phyloP scores from a whole-genome alignment of 2,888 invertebrate species.

The Axea sp. region DNA sequence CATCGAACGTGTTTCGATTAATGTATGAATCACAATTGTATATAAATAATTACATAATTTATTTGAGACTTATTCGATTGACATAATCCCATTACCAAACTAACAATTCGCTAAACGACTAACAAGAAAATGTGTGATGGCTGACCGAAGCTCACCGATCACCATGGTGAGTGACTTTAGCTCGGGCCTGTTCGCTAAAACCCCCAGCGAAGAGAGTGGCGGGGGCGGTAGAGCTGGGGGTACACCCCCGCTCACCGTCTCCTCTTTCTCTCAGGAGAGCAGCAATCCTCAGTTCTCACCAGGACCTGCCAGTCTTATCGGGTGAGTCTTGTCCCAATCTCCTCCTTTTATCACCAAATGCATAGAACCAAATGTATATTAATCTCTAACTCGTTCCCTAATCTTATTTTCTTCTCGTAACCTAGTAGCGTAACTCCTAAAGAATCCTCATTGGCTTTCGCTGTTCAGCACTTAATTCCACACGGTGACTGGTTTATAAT shows the following conservation, averaged over 20 bases:
- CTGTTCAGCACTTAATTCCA: slow-evolving; percentile 28
- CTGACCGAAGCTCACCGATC: slow-evolving; percentile 88
- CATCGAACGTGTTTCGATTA: slow-evolving; percentile 22
- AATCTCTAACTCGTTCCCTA: neutral
- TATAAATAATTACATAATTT: no score
- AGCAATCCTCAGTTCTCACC: slow-evolving; percentile 77
- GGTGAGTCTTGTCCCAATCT: slow-evolving; percentile 76
- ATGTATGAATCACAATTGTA: slow-evolving; percentile 37
- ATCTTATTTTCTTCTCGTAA: slow-evolving; percentile 4
- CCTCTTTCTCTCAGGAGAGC: slow-evolving; percentile 78
- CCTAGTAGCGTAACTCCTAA: slow-evolving; percentile 20
- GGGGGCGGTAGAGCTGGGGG: slow-evolving; percentile 82
- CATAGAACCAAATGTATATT: neutral
- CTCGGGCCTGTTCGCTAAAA: slow-evolving; percentile 95
- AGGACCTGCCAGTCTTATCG: slow-evolving; percentile 75
- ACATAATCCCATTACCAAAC: slow-evolving; percentile 17
- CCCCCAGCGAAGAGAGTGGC: slow-evolving; percentile 93
- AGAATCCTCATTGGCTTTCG: slow-evolving; percentile 30
- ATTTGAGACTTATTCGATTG: slow-evolving; percentile 37
- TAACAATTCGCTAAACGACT: slow-evolving; percentile 64
- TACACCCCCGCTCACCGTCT: slow-evolving; percentile 84
- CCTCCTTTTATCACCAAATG: slow-evolving; percentile 12
- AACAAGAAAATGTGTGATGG: slow-evolving; percentile 74
- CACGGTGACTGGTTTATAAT: slow-evolving; percentile 12
- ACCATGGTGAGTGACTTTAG: slow-evolving; percentile 97